phyloP scores from a whole-genome alignment of 2,888 invertebrate genomes.

The Drosophila nr. perissopoda region DNA sequence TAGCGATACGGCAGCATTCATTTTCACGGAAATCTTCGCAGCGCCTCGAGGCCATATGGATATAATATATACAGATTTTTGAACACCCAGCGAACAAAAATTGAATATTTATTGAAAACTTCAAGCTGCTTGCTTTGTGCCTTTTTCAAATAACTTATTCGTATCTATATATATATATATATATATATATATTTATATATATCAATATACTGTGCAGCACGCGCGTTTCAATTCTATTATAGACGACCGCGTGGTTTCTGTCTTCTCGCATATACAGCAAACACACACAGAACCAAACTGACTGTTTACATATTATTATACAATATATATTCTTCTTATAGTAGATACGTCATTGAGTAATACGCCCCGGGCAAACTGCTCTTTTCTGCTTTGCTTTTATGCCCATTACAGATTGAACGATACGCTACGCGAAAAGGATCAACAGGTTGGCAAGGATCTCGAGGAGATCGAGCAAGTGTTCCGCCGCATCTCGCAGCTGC shows the following conservation, averaged over 20 bases:
- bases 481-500: conserved; percentile 89
- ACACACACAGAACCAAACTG: conserved; percentile 6
- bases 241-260: conserved; percentile 66
- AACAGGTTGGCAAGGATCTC: conserved; percentile 90
- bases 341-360: conserved; percentile 55
- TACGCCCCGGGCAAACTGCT: conserved; percentile 54
- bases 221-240: conserved; percentile 58
- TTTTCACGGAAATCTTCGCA: conserved; percentile 82
- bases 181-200: conserved; percentile 23
- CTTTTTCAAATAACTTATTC: conserved; percentile 54
- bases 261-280: conserved; percentile 32
- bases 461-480: conserved; percentile 91
- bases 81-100: conserved; percentile 30
- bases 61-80: conserved; percentile 42
- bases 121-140: conserved; percentile 41
- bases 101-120: conserved; percentile 60
- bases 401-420: conserved; percentile 90
- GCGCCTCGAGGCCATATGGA: conserved; percentile 65
- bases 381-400: conserved; percentile 21
- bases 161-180: conserved; percentile 38
- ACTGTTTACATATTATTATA: conserved; percentile 55
- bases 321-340: conserved; percentile 26
- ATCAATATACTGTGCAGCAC: conserved; percentile 49
- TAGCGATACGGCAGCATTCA: conserved; percentile 80
- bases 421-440: conserved; percentile 90